A percentile compares a stretch with the other conserved stretches of the same genome.
Conservation (phyloP, 1,140 invertebrate genomes). For the Drosophila varians region DNA sequence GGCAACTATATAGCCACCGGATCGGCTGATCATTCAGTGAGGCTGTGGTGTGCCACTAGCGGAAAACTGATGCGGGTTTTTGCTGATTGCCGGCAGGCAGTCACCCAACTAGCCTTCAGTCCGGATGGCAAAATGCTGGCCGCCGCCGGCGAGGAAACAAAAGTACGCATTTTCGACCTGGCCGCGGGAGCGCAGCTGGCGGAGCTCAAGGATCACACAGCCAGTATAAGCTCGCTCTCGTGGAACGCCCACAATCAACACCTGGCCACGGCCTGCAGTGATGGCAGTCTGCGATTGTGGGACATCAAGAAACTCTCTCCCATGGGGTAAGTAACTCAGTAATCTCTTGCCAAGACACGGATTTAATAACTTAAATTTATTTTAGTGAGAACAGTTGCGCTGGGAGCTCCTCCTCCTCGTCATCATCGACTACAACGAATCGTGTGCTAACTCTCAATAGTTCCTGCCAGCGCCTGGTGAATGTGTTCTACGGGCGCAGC, state of each 20-base stretch:
- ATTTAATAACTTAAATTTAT: neutral
- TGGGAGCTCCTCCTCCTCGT: slow-evolving; percentile 57
- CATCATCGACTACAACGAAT: slow-evolving; percentile 74
- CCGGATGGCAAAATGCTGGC: slow-evolving; percentile 92
- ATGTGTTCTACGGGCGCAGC: slow-evolving; percentile 75
- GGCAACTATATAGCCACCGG: slow-evolving; percentile 91
- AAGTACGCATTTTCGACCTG: slow-evolving; percentile 86
- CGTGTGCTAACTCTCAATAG: slow-evolving; percentile 71
- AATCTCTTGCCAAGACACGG: rapidly evolving
- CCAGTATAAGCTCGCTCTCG: slow-evolving; percentile 89
- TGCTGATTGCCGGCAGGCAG: slow-evolving; percentile 89
- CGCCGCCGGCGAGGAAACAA: slow-evolving; percentile 87
- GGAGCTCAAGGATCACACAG: slow-evolving; percentile 91
- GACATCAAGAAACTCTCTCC: slow-evolving; percentile 84
- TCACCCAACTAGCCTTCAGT: slow-evolving; percentile 91
- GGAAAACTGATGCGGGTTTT: slow-evolving; percentile 90
- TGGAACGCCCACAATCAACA: slow-evolving; percentile 87
- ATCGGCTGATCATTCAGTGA: slow-evolving; percentile 90
- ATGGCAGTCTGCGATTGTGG: slow-evolving; percentile 90
- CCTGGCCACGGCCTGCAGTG: slow-evolving; percentile 90
- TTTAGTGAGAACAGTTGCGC: slow-evolving; percentile 48
- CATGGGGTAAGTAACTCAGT: slow-evolving; percentile 48
- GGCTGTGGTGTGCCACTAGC: slow-evolving; percentile 88
- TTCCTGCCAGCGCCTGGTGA: slow-evolving; percentile 79
- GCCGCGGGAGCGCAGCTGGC: slow-evolving; percentile 85